A percentile compares a stretch with the other conserved stretches of the same genome.
Evolutionary conservation across 1,140 invertebrate species (phyloP).

Genomic region (Halictus rubicundus): DNA sequence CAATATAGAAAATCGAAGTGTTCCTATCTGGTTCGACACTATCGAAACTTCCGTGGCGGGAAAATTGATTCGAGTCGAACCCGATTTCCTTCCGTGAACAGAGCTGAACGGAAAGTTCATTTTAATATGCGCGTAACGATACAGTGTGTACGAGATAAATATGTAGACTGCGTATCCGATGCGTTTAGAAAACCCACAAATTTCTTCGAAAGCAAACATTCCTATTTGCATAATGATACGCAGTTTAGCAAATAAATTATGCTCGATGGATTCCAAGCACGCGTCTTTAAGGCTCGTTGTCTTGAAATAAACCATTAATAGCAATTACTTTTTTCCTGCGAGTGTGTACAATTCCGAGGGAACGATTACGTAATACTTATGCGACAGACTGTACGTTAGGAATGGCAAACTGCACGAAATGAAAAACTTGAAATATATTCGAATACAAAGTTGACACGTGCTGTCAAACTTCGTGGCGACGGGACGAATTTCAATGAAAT

Average conservation of each 20-base stretch:
- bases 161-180: too few relatives aligned
- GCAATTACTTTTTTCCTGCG: neutral
- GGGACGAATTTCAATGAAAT: neutral
- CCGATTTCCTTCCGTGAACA: too few relatives aligned
- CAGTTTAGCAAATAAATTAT: too few relatives aligned
- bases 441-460: neutral
- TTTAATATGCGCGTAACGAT: too few relatives aligned
- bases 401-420: neutral
- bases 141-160: too few relatives aligned
- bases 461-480: neutral
- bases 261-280: neutral
- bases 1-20: conserved; percentile 39
- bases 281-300: neutral
- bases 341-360: neutral
- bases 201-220: too few relatives aligned
- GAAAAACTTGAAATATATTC: neutral
- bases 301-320: neutral
- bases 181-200: too few relatives aligned
- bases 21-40: neutral
- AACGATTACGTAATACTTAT: neutral
- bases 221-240: too few relatives aligned
- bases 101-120: too few relatives aligned
- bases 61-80: neutral
- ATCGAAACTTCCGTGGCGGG: neutral
- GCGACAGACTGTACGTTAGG: neutral